Base-by-base conservation (phyloP, 2,888 invertebrate genomes). In the Physocephala rufipes region DNA sequence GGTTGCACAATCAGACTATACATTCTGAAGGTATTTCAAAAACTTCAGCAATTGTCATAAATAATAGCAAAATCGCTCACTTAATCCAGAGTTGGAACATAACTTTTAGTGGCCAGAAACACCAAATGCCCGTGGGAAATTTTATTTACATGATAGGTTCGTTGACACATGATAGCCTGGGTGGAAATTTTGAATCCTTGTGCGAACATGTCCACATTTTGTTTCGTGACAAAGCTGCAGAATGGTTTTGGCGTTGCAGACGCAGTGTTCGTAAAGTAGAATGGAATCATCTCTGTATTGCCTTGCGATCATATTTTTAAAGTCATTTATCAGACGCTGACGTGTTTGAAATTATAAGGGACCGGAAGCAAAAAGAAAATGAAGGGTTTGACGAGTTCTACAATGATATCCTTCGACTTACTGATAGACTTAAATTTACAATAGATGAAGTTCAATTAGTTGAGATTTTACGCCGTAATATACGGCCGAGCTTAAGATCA, bases 211-310 rank as follows among this genome's bases (percentile, higher is more conserved):
- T 67, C 1, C 67, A 67, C 5, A 55, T 15, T 30, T 55, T 67
- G 16, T 67, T 67, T 28, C 15, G 24, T 13, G 13, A 55, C 1
- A 51, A 67, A 28, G 67, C 67, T 5, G 51, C 21, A 7, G 21
- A 67, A 28, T 67, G 53, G 53, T 67, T 51, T 67, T 67, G 67
- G 43, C 36, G 67, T 43, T 67, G 55, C 28, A 24, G 67, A n/a
- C 58, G 67, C 47, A 59, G 47, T 0, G 45, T 67, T 9, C 59
- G 45, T 28, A 26, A 43, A 59, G 19, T 67, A 21, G 16, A 45
- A 47, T 59, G 58, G 67, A 45, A 59, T 28, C 43, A 26, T 16
- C 19, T 67, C 7, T 59, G 67, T 26, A 16, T 2, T 26, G 26
- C 26, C 0, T 15, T 67, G 15, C 30, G 61, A 2, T 45, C 59